Percentiles rank a stretch among this genome's conserved stretches.
phyloP scores from a whole-genome alignment of 2,888 invertebrate species.

The Macroteleia sp. region DNA sequence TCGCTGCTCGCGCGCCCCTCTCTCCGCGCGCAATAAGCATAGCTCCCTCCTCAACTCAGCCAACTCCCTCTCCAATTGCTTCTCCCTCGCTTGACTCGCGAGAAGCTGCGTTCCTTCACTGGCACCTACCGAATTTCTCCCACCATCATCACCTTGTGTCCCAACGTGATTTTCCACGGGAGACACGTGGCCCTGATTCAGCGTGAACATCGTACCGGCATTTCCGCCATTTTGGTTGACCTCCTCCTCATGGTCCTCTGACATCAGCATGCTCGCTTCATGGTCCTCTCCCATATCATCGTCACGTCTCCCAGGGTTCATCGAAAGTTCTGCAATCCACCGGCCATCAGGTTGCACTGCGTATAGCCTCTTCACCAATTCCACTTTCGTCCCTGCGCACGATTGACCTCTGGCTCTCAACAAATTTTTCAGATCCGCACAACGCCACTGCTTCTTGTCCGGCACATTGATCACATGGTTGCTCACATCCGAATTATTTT shows the following conservation, averaged over 20 bases:
- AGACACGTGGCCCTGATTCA: neutral
- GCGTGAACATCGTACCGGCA: neutral
- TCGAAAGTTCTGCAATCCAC: slow-evolving; percentile 2
- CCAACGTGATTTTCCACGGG: neutral
- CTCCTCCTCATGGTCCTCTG: neutral
- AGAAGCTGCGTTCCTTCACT: neutral
- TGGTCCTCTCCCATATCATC: neutral
- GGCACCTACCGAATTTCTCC: neutral
- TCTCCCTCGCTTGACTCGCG: slow-evolving; percentile 5
- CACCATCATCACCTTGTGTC: neutral
- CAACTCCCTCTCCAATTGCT: slow-evolving; percentile 1
- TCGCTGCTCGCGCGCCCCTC: slow-evolving; percentile 1
- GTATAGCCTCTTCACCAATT: slow-evolving; percentile 2
- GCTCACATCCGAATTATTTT: neutral
- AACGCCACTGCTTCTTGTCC: neutral
- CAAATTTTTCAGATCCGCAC: neutral
- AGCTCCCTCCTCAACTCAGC: slow-evolving; percentile 10
- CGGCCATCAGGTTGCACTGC: slow-evolving; percentile 4
- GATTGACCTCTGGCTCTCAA: slow-evolving; percentile 2
- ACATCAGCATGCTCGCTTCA: neutral
- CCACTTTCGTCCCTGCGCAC: neutral
- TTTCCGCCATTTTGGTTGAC: slow-evolving; percentile 13
- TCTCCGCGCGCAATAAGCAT: slow-evolving; percentile 5
- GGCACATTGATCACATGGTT: neutral
- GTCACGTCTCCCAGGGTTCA: neutral